Percentiles rank a stretch among this genome's conserved stretches.
phyloP scores from a whole-genome alignment of 2,888 invertebrate species.

The Ganaspis brasiliensis region DNA sequence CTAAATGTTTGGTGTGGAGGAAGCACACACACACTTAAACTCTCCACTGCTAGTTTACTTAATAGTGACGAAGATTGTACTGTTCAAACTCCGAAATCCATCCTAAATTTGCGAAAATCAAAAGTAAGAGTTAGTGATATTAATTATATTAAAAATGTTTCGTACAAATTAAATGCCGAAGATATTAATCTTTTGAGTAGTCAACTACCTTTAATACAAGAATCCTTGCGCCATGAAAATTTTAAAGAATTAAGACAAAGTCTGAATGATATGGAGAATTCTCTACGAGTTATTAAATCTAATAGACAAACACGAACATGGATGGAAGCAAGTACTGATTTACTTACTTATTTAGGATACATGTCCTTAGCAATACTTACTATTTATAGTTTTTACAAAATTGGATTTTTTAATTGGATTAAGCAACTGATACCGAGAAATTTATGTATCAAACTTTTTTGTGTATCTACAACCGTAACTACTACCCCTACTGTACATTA shows the following conservation, averaged over 20 bases:
- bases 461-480: neutral
- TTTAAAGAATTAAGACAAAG: neutral
- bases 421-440: too few species aligned
- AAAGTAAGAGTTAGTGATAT: neutral
- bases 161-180: neutral
- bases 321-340: neutral
- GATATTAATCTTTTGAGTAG: neutral
- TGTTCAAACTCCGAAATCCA: neutral
- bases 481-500: neutral
- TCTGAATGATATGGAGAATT: neutral
- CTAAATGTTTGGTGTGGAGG: neutral
- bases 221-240: neutral
- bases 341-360: neutral
- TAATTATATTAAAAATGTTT: neutral
- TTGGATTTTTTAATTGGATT: neutral
- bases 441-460: too few species aligned
- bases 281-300: neutral
- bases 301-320: neutral
- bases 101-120: neutral
- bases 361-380: neutral
- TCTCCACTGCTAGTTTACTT: neutral
- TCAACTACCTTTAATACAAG: neutral
- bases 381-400: neutral
- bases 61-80: neutral
- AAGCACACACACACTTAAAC: neutral